phyloP scores from a whole-genome alignment of 2,113 vertebrate species.

The Hepsetus odoe region DNA sequence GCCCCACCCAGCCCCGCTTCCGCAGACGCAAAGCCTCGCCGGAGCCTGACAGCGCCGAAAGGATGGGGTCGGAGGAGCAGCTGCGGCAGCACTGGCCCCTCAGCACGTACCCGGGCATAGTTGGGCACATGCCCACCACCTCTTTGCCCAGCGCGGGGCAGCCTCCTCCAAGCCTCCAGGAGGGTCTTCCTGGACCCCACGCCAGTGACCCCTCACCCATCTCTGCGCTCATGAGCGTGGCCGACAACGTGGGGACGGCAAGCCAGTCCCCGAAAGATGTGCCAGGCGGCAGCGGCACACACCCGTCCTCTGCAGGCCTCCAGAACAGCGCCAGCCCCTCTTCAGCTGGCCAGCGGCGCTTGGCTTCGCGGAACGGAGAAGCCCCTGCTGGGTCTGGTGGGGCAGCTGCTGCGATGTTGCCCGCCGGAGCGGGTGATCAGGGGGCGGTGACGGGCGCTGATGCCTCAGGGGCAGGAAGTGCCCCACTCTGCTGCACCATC shows the following conservation, averaged over 20 bases:
- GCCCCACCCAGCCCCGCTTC: conserved; percentile 61
- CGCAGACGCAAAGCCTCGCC: conserved; percentile 78
- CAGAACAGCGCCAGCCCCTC: conserved; percentile 82
- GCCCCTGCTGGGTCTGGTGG: conserved; percentile 68
- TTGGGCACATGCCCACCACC: conserved; percentile 61
- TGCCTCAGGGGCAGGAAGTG: conserved; percentile 58
- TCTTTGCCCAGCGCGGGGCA: conserved; percentile 24
- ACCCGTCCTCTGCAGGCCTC: conserved; percentile 67
- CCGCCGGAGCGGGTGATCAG: conserved; percentile 63
- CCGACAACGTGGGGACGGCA: conserved; percentile 76
- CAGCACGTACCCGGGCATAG: conserved; percentile 65
- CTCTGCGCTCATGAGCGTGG: conserved; percentile 81
- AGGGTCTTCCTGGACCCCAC: conserved; percentile 67
- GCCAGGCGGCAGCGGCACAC: conserved; percentile 64
- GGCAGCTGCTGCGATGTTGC: conserved; percentile 66
- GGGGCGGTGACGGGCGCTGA: conserved; percentile 27
- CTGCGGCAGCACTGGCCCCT: conserved; percentile 74
- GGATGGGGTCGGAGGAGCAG: conserved; percentile 75
- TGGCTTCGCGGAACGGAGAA: conserved; percentile 79
- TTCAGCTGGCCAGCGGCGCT: conserved; percentile 75
- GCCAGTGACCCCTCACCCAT: conserved; percentile 79
- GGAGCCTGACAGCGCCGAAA: conserved; percentile 80
- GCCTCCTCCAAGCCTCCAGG: conserved; percentile 57
- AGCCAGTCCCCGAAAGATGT: conserved; percentile 82
- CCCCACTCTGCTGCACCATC: conserved; percentile 85